phyloP scores from a whole-genome alignment of 2,888 invertebrate genomes.

The Unio delphinus region DNA sequence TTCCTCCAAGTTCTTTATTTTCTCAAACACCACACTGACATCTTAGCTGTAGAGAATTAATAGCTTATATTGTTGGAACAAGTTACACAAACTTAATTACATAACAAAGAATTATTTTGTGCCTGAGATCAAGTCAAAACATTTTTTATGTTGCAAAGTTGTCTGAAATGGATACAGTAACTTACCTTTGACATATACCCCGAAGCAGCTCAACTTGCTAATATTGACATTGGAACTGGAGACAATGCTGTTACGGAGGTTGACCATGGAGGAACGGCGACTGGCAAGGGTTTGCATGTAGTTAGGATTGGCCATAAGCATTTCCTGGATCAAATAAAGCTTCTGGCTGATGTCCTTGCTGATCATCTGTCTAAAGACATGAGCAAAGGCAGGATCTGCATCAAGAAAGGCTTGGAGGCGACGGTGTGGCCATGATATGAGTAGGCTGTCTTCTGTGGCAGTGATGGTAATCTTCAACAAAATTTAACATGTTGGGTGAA shows the following conservation, averaged over 20 bases:
- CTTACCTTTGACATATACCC: too few species aligned
- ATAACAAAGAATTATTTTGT: too few species aligned
- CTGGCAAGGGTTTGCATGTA: conserved; percentile 39
- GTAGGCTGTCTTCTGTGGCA: conserved; percentile 84
- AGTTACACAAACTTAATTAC: too few species aligned
- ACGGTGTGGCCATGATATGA: conserved; percentile 86
- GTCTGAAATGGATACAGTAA: too few species aligned
- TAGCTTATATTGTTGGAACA: too few species aligned
- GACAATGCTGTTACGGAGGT: conserved; percentile 50
- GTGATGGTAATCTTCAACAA: conserved; percentile 81
- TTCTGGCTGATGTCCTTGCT: conserved; percentile 89
- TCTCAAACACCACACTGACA: too few species aligned
- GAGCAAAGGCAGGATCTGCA: conserved; percentile 82
- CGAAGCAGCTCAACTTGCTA: conserved; percentile 37
- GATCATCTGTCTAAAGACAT: conserved; percentile 84
- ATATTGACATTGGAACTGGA: conserved; percentile 38
- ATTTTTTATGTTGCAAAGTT: too few species aligned
- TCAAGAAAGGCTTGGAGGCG: conserved; percentile 83
- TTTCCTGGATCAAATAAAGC: conserved; percentile 75
- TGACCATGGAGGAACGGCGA: conserved; percentile 57
- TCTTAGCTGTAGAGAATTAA: too few species aligned
- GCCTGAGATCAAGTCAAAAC: too few species aligned
- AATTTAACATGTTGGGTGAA: not conserved
- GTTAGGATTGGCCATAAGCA: conserved; percentile 43
- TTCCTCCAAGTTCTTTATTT: too few species aligned